Base-by-base conservation (phyloP, 2,113 vertebrate species). In the Mola mola region DNA sequence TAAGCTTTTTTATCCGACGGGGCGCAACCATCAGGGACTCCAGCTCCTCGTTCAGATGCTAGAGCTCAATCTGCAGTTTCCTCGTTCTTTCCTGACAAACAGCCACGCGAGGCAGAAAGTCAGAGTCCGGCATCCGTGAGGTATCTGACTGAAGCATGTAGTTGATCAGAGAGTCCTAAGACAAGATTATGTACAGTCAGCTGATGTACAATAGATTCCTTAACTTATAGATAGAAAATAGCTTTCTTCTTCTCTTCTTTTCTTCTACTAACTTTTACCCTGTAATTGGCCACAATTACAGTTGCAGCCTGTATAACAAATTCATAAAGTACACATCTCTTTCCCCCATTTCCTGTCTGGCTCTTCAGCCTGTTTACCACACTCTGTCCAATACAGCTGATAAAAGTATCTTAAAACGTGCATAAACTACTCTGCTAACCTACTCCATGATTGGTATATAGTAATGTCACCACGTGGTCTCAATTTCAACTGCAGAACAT, bases 161-260 rank as follows among this genome's bases (percentile, higher is more conserved):
- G 24, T 74, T 64, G 85, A 94, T 73, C 43, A 96, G 60, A 37
- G 72, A 69, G 0, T 75, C 78, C 91, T 93, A 59, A 15, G 10
- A 72, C 16, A 72, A 76, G 38, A 63, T 7, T n/a, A 8, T 2
- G 8, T 4, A 19, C 1, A 53, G 55, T 49, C 31, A 58, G 43
- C 24, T 1, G 17, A 52, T 26, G 49, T 8, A 11, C 8, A 63
- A n/a, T n/a, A n/a, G n/a, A n/a, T n/a, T n/a, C n/a, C n/a, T n/a
- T n/a, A n/a, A n/a, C n/a, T n/a, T n/a, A n/a, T n/a, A n/a, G n/a
- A n/a, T n/a, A n/a, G n/a, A n/a, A n/a, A n/a, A n/a, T n/a, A n/a
- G n/a, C n/a, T n/a, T n/a, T n/a, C n/a, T n/a, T n/a, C n/a, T n/a
- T n/a, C n/a, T n/a, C n/a, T n/a, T n/a, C n/a, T n/a, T n/a, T n/a